Evolutionary conservation across 2,113 vertebrate species (phyloP), one percentile per base, ranked within the genome.

Genomic region (Eolophus roseicapilla): DNA sequence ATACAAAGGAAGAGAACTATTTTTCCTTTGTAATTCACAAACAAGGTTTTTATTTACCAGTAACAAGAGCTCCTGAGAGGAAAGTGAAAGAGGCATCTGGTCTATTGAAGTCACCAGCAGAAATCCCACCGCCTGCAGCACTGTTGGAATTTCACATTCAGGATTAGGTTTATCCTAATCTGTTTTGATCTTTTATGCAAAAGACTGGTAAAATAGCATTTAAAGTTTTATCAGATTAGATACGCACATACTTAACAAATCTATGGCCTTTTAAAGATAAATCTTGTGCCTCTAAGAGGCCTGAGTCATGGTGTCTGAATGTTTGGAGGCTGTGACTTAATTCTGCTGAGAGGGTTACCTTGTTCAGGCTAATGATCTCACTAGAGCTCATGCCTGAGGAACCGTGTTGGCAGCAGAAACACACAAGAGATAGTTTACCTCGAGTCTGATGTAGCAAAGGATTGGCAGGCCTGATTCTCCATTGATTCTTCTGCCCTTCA

Each of bases 261-360:
- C 81, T 92, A 92, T 92, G 69, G 55, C 80, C 86, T 93, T 97
- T 92, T 88, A 93, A 90, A 97, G 94, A 88, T 81, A 83, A 94
- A 90, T 59, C 49, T 39, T 79, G 14, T 55, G 33, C 65, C 7
- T 87, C 90, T 90, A 2, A 55, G 76, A 90, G 43, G 27, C 71
- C 73, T 95, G 94, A 95, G 60, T 96, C 86, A 95, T 70, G 39
- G 74, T 50, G 64, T 88, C 85, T 94, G 90, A 63, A 74, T 74
- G 46, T 67, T 83, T 90, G 86, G 49, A 93, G 88, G 53, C 60
- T 59, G 68, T 88, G 86, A 90, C 53, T 88, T 90, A 92, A 94
- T 94, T 92, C 60, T 81, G 64, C 82, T 91, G 60, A 88, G 92
- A 80, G 15, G 37, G 28, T 29, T 95, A 60, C 88, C 88, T 96